Percentiles rank a stretch among this genome's conserved stretches.
phyloP scores from a whole-genome alignment of 2,888 invertebrate genomes.

The Metalampra italica region DNA sequence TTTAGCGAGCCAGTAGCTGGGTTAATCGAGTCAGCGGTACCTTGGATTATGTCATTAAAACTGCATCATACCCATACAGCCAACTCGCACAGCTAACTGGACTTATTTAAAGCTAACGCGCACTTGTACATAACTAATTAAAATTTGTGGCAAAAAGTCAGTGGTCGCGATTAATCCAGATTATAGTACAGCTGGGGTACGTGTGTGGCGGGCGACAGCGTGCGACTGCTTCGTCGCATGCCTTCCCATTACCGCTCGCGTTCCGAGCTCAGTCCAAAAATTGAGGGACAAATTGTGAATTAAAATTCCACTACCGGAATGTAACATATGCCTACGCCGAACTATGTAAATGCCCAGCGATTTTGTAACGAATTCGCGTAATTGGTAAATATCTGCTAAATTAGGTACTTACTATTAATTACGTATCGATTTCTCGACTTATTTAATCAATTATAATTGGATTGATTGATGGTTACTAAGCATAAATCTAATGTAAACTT shows the following conservation, averaged over 20 bases:
- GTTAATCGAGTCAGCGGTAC: slow-evolving; percentile 70
- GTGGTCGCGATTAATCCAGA: slow-evolving; percentile 35
- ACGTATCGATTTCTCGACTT: neutral
- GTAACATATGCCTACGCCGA: slow-evolving; percentile 22
- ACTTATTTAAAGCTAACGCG: slow-evolving; percentile 18
- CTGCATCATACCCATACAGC: slow-evolving; percentile 62
- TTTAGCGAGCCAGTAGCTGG: slow-evolving; percentile 51
- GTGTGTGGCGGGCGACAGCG: slow-evolving; percentile 44
- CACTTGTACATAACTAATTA: neutral
- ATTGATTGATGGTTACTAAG: neutral
- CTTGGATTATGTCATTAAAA: slow-evolving; percentile 71
- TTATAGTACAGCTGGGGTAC: slow-evolving; percentile 33
- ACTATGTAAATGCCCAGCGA: slow-evolving; percentile 27
- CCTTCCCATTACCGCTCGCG: slow-evolving; percentile 57
- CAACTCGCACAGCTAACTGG: slow-evolving; percentile 54
- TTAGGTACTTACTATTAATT: neutral
- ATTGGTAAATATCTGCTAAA: neutral
- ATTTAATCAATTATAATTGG: neutral
- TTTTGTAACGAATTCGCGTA: neutral
- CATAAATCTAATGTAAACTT: neutral
- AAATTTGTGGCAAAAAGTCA: slow-evolving; percentile 16
- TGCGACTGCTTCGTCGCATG: slow-evolving; percentile 49
- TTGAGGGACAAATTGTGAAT: slow-evolving; percentile 61
- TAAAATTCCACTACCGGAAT: slow-evolving; percentile 52
- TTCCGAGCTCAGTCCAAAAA: slow-evolving; percentile 52